Percentiles rank a stretch among this genome's conserved stretches.
phyloP scores from a whole-genome alignment of 1,140 invertebrate genomes.

The Leptoteleia sp. region DNA sequence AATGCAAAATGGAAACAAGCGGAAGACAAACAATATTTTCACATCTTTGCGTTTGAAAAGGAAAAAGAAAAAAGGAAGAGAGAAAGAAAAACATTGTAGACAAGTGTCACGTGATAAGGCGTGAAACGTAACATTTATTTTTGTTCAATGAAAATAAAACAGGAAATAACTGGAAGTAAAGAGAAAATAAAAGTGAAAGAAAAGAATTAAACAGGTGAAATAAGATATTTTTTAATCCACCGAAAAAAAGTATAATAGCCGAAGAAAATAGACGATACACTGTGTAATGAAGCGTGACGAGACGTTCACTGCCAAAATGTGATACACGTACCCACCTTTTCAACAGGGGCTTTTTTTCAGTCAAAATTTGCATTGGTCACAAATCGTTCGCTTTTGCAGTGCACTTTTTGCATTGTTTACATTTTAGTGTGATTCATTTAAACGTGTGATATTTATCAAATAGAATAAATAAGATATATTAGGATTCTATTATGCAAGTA shows the following conservation, averaged over 20 bases:
- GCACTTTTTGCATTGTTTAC: neutral
- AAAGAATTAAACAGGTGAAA: no score
- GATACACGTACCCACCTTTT: conserved; percentile 76
- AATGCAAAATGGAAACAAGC: conserved; percentile 17
- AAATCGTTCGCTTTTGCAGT: neutral
- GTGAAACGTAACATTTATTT: conserved; percentile 67
- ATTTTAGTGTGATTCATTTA: neutral
- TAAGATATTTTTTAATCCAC: conserved; percentile 64
- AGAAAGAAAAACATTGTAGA: conserved; percentile 9
- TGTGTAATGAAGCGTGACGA: conserved; percentile 47
- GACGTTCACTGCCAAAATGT: conserved; percentile 80
- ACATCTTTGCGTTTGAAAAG: conserved; percentile 41
- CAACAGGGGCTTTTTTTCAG: conserved; percentile 70
- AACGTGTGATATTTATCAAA: neutral
- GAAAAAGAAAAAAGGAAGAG: no score
- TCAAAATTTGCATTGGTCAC: conserved; percentile 69
- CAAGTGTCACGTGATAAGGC: conserved; percentile 30
- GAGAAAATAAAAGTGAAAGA: conserved; percentile 4
- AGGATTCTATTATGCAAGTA: neutral
- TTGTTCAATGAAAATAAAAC: conserved; percentile 56
- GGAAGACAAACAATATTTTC: conserved; percentile 60
- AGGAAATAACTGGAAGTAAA: conserved; percentile 22
- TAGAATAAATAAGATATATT: no score
- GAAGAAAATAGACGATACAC: conserved; percentile 47
- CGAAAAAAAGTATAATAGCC: conserved; percentile 53